A percentile compares a stretch with the other conserved stretches of the same genome.
Evolutionary conservation across 2,797 vertebrate genomes (phyloP).

Genomic region (Typhlichthys subterraneus): DNA sequence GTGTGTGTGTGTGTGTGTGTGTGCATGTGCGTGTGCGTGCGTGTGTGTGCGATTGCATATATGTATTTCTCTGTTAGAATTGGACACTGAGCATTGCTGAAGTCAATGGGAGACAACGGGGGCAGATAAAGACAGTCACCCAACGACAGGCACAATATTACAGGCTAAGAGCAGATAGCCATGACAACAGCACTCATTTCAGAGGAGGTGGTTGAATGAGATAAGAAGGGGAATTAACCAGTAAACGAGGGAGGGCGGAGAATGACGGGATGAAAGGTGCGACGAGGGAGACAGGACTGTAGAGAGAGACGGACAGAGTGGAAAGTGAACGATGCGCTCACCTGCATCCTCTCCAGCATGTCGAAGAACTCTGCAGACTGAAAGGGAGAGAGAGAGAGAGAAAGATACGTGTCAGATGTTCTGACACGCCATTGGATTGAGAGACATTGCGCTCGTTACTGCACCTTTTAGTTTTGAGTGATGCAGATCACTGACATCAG

Average conservation of each 20-base stretch:
- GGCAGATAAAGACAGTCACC: too few species aligned
- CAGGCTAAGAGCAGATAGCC: too few species aligned
- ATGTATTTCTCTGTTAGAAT: too few species aligned
- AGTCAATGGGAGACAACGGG: neutral
- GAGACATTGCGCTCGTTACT: neutral
- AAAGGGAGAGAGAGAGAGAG: conserved; percentile 52
- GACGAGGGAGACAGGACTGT: neutral
- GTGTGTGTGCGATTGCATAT: too few species aligned
- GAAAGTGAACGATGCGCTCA: conserved; percentile 59
- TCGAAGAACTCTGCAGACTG: conserved; percentile 98
- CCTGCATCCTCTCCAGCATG: conserved; percentile 98
- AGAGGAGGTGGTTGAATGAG: neutral
- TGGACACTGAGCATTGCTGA: neutral
- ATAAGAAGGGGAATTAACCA: neutral
- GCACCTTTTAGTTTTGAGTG: too few species aligned
- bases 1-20: conserved; percentile 3
- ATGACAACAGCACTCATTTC: too few species aligned
- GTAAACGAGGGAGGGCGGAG: neutral
- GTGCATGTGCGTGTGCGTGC: neutral
- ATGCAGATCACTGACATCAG: too few species aligned
- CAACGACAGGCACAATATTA: too few species aligned
- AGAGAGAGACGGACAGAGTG: conserved; percentile 1
- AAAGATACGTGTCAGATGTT: neutral
- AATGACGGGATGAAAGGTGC: neutral
- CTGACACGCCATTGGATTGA: neutral